Percentiles rank a stretch among this genome's conserved stretches.
phyloP scores from a whole-genome alignment of 1,140 invertebrate species.

The Drosophila pectinifera region DNA sequence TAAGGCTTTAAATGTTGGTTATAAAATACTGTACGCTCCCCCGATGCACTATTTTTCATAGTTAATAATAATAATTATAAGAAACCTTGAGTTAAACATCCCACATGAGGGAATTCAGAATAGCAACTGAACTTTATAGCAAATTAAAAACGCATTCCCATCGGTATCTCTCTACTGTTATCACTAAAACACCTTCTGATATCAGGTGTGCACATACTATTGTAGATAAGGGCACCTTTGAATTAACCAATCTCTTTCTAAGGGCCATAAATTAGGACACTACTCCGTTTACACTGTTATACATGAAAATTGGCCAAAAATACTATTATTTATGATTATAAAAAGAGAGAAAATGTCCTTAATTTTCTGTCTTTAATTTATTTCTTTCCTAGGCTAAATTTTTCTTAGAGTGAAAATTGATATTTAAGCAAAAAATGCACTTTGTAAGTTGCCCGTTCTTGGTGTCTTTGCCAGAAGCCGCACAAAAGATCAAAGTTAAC shows the following conservation, averaged over 20 bases:
- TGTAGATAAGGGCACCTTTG: neutral
- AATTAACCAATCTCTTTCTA: neutral
- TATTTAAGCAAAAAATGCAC: neutral
- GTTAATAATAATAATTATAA: too few species aligned
- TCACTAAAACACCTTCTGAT: neutral
- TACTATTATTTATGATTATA: neutral
- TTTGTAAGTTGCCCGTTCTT: neutral
- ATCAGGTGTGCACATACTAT: too few species aligned
- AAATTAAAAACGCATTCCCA: neutral
- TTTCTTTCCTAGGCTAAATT: neutral
- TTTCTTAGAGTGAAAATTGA: neutral
- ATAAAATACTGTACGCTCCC: too few species aligned
- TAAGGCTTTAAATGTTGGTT: neutral
- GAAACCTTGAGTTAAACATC: neutral
- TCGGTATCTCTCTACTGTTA: neutral
- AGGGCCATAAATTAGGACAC: neutral
- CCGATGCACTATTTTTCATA: too few species aligned
- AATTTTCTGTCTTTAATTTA: too few species aligned
- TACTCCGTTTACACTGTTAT: too few species aligned
- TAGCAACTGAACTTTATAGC: neutral
- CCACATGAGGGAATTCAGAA: neutral
- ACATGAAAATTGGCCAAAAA: neutral
- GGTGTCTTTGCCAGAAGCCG: constrained; percentile 4
- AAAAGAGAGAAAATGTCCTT: neutral
- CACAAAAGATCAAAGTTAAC: constrained; percentile 46